Base-by-base conservation (phyloP, 2,113 vertebrate species). In the Gallinago media region DNA sequence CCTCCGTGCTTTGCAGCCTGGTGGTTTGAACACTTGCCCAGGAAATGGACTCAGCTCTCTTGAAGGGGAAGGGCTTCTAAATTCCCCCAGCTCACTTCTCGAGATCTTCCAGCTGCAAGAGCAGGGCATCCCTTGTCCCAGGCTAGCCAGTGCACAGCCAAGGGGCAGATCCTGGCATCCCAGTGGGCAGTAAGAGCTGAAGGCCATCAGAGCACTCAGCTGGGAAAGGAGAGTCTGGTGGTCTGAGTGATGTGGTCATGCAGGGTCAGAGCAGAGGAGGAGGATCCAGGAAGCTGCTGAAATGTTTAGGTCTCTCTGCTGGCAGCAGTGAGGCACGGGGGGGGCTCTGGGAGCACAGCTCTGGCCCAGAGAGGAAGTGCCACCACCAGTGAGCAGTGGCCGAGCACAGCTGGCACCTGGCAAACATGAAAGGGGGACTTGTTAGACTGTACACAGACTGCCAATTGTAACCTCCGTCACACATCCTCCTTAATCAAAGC, bases 341-440 rank as follows among this genome's bases (percentile, higher is more conserved):
- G 44, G 11, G 75, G 55, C 50, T 63, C 67, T 63, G 65, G 34
- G 92, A 93, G 42, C 49, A 21, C 52, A 56, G 71, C 68, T 36
- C 27, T 73, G 88, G 10, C 25, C 22, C 0, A 1, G n/a, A 54
- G 66, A 8, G 61, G 52, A 86, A 55, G 15, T 47, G n/a, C 38
- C 38, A 36, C 36, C 25, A 17, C 15, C 29, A 63, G 26, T 22
- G 44, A 92, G 58, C 0, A 0, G 58, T 71, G 74, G 27, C 65
- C 3, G 5, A 91, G 85, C 87, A 73, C 92, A 93, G 94, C 93
- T 95, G 93, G 91, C 91, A 96, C 87, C 88, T 95, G 93, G 87
- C 73, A 89, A 25, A 85, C 12, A 7, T 89, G 86, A 96, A 94
- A 70, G 95, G 11, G 0, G 47, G 38, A 59, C 58, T 94, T 95